Evolutionary conservation across 1,140 invertebrate species (phyloP).

Genomic region (Drosophila navojoa): DNA sequence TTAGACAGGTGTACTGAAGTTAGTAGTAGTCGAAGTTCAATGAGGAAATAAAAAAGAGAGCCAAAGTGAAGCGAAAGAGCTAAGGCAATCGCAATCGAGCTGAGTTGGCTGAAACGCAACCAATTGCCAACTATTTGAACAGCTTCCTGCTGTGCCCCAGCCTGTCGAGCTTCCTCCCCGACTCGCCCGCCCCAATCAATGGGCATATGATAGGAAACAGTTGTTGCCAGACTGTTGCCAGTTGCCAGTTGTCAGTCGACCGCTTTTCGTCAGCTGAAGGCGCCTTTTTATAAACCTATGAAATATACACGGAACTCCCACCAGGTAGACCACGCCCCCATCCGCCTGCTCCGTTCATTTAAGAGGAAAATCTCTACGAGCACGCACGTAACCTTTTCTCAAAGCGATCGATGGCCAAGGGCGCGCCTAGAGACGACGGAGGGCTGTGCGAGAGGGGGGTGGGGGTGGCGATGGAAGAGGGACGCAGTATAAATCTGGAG

Average conservation of each 20-base stretch:
- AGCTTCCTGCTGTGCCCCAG: constrained; percentile 12
- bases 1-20: constrained; percentile 43
- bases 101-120: constrained; percentile 53
- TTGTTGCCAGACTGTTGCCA: constrained; percentile 43
- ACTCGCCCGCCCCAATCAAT: constrained; percentile 58
- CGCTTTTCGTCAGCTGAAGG: constrained; percentile 59
- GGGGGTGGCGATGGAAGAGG: background rate
- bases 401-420: constrained; percentile 26
- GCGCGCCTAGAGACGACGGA: background rate
- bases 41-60: constrained; percentile 1
- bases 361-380: constrained; percentile 15
- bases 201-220: constrained; percentile 59
- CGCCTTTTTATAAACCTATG: constrained; percentile 74
- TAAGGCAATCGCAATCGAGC: constrained; percentile 48
- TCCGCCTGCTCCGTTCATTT: background rate
- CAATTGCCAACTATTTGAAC: constrained; percentile 63
- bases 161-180: background rate
- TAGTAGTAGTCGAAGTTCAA: constrained; percentile 49
- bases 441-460: constrained; percentile 3
- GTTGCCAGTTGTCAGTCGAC: no score
- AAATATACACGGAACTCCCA: constrained; percentile 64
- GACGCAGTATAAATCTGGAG: background rate
- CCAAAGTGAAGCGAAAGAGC: constrained; percentile 21
- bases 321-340: background rate
- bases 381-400: constrained; percentile 45